A percentile compares a stretch with the other conserved stretches of the same genome.
Evolutionary conservation across 1,140 invertebrate species (phyloP).

Genomic region (Lordiphosa mommai): DNA sequence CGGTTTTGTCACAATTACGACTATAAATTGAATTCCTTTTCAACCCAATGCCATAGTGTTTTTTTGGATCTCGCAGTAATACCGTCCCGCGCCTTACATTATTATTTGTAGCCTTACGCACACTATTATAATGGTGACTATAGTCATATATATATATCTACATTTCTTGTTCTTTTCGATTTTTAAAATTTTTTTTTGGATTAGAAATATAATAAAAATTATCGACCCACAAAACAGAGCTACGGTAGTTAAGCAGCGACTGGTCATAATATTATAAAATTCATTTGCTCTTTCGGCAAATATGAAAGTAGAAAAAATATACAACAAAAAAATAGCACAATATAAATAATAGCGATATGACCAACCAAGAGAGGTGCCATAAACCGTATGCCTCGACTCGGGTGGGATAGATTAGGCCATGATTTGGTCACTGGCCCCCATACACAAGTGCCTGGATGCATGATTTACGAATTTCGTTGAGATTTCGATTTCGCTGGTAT

Average conservation of each 20-base stretch:
- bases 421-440: slow-evolving; percentile 55
- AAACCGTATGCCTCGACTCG: slow-evolving; percentile 39
- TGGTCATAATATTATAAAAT: slow-evolving; percentile 55
- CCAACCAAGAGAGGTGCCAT: slow-evolving; percentile 56
- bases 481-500: slow-evolving; percentile 23
- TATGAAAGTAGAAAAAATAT: slow-evolving; percentile 57
- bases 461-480: slow-evolving; percentile 68
- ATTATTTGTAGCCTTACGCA: too few species aligned
- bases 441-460: slow-evolving; percentile 22
- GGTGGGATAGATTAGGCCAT: slow-evolving; percentile 68
- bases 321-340: slow-evolving; percentile 37
- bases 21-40: too few species aligned
- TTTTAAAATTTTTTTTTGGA: slow-evolving; percentile 1
- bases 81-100: too few species aligned
- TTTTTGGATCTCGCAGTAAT: too few species aligned
- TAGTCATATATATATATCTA: too few species aligned
- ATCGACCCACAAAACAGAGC: slow-evolving; percentile 1
- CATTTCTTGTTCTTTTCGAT: slow-evolving; percentile 1
- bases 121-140: too few species aligned
- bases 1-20: too few species aligned
- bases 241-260: slow-evolving; percentile 33
- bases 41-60: too few species aligned
- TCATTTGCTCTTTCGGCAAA: slow-evolving; percentile 62
- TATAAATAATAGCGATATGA: slow-evolving; percentile 70
- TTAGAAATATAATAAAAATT: background rate